Conservation (phyloP, 2,113 vertebrate species). For the Chaetura pelagica region DNA sequence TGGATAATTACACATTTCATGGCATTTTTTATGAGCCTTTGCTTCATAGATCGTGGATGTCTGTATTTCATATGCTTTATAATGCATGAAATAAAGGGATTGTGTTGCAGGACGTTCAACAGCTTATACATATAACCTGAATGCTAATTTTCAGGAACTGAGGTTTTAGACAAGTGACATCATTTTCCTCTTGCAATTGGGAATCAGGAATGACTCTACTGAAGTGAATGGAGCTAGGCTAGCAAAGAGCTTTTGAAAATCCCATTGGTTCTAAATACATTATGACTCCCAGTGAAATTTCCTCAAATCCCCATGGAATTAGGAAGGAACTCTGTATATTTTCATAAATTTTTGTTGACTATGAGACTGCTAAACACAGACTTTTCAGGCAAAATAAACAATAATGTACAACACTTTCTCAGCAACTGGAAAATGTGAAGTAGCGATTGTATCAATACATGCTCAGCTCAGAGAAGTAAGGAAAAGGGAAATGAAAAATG, state of each 20-base stretch:
- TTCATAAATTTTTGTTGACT: neutral
- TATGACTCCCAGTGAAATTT: neutral
- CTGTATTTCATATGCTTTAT: conserved; percentile 77
- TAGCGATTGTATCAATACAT: neutral
- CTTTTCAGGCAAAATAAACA: neutral
- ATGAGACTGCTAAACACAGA: neutral
- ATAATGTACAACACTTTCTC: neutral
- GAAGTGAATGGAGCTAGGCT: neutral
- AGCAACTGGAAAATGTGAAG: neutral
- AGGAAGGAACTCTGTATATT: neutral
- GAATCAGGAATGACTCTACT: neutral
- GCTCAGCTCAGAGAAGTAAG: neutral
- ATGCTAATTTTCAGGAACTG: conserved; percentile 68
- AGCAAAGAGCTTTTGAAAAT: neutral
- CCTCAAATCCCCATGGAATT: neutral
- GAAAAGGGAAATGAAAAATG: conserved; percentile 13
- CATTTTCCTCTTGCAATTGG: neutral
- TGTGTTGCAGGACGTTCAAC: conserved; percentile 67
- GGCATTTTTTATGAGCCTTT: conserved; percentile 76
- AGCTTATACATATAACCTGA: conserved; percentile 62
- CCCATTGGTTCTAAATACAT: neutral
- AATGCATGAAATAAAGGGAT: conserved; percentile 78
- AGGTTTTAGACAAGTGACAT: conserved; percentile 27
- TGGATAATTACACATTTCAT: conserved; percentile 78
- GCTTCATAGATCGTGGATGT: conserved; percentile 76